Evolutionary conservation across 2,113 vertebrate species (phyloP).

Genomic region (Empidonax alnorum): DNA sequence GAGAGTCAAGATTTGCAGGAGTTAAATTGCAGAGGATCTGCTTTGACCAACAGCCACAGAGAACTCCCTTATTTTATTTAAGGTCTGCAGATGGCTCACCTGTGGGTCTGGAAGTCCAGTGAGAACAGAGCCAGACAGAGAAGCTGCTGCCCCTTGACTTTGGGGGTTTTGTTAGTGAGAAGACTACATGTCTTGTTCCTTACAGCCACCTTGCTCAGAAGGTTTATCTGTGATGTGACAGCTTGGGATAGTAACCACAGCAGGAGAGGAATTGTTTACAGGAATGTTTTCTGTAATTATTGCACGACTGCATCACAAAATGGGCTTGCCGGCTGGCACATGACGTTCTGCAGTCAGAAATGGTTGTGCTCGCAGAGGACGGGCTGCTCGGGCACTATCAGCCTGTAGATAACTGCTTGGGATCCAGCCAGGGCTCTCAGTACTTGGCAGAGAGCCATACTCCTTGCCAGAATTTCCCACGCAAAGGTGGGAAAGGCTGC

Average conservation of each 20-base stretch:
- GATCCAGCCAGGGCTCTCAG: neutral
- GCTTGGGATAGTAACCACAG: neutral
- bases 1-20: neutral
- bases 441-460: neutral
- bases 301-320: neutral
- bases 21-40: neutral
- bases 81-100: neutral
- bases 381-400: neutral
- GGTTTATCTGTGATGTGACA: neutral
- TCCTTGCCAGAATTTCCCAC: slow-evolving; percentile 36
- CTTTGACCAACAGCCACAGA: neutral
- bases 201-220: neutral
- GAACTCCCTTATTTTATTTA: neutral
- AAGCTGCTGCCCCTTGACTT: neutral
- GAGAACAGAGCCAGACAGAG: neutral
- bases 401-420: neutral
- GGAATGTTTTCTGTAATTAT: neutral
- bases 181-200: neutral
- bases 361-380: neutral
- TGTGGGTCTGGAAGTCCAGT: neutral
- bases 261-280: neutral
- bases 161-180: neutral
- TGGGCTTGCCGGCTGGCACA: neutral
- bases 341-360: neutral
- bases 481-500: slow-evolving; percentile 14